These are phyloP conservation scores for Euplagia quadripunctaria DNA, from an alignment of 2,888 invertebrate genomes.

Conservation along the genomic window DNA sequence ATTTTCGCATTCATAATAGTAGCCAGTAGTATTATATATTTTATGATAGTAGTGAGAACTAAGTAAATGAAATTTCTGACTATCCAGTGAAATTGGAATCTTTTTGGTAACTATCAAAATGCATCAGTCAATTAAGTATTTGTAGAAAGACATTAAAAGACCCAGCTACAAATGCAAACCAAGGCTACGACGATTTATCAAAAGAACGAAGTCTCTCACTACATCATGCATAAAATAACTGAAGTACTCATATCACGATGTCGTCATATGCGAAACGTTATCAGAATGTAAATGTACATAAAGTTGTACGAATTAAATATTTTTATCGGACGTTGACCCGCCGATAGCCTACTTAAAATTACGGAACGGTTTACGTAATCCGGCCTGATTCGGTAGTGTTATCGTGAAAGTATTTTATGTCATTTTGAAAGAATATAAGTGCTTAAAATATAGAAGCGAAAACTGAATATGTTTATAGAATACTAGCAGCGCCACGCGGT, in stretches of 20 bases:
- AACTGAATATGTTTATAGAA: no score
- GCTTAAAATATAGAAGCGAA: not conserved
- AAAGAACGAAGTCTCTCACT: constrained; percentile 1
- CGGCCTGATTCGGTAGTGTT: constrained; percentile 14
- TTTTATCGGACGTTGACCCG: constrained; percentile 53
- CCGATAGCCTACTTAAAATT: constrained; percentile 49
- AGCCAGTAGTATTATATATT: no score
- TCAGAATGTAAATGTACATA: constrained; percentile 38
- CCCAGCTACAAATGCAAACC: not conserved
- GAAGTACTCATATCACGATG: constrained; percentile 20
- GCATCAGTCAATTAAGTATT: no score
- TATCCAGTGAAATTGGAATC: no score
- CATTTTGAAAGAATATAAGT: not conserved
- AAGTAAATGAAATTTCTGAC: no score
- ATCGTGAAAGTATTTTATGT: constrained; percentile 1
- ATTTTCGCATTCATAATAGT: no score
- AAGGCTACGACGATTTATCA: not conserved
- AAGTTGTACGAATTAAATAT: constrained; percentile 46
- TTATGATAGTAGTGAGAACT: no score
- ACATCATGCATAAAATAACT: not conserved
- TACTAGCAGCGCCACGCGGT: no score
- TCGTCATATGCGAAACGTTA: constrained; percentile 37
- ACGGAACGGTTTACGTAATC: constrained; percentile 16
- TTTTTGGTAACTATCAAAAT: no score
- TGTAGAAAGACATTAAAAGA: not conserved